Percentiles rank a stretch among this genome's conserved stretches.
phyloP scores from a whole-genome alignment of 2,113 vertebrate genomes.

The Rallus limicola region DNA sequence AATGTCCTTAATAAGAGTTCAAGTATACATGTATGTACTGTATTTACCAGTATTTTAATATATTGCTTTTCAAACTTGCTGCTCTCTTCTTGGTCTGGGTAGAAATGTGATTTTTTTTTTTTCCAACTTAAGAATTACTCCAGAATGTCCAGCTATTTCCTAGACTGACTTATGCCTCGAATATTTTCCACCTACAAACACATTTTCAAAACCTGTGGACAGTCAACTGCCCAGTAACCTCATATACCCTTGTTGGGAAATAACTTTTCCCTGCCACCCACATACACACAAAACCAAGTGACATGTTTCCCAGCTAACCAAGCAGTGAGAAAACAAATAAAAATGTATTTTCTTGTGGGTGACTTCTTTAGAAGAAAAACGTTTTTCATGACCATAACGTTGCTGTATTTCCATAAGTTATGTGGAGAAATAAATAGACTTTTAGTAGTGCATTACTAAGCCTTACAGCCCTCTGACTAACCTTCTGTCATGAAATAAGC shows the following conservation, averaged over 20 bases:
- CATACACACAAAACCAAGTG: neutral
- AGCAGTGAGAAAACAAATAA: constrained; percentile 7
- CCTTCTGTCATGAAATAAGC: neutral
- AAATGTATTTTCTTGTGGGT: neutral
- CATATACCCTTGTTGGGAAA: neutral
- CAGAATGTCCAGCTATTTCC: neutral
- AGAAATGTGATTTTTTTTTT: neutral
- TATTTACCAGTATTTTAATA: neutral
- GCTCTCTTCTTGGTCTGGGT: neutral
- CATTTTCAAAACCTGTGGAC: neutral
- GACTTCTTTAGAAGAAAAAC: neutral
- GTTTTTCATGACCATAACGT: neutral
- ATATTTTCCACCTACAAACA: neutral
- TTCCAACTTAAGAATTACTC: neutral
- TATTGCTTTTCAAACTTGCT: neutral
- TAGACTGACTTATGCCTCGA: neutral
- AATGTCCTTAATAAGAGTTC: neutral
- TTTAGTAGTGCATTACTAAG: neutral
- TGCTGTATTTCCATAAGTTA: neutral
- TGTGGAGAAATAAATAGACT: neutral
- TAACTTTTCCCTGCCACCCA: neutral
- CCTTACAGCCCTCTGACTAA: neutral
- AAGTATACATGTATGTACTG: neutral
- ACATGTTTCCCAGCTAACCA: neutral
- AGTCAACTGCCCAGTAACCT: neutral